Evolutionary conservation across 2,888 invertebrate genomes (phyloP).

Genomic region (Apotomis capreana): DNA sequence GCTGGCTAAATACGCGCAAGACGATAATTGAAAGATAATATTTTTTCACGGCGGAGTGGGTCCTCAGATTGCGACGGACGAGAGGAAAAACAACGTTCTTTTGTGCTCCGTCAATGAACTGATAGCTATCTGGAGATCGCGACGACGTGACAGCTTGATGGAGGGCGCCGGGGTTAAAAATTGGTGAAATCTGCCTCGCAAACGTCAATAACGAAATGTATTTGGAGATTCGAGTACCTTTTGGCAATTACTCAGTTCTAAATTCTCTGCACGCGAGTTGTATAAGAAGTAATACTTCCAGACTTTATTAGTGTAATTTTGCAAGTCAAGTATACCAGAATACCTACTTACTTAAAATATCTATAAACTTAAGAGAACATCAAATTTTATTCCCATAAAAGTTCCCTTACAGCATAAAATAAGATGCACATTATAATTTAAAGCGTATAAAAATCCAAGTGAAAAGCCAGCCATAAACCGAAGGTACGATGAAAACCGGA

Average conservation of each 20-base stretch:
- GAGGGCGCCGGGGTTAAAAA: constrained; percentile 27
- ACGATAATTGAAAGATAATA: constrained; percentile 74
- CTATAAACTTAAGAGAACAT: constrained; percentile 11
- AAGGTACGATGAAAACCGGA: constrained; percentile 36
- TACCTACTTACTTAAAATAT: not conserved
- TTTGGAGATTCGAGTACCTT: not conserved
- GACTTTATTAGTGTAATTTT: not conserved
- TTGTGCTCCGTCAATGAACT: constrained; percentile 31
- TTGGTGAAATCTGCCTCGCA: constrained; percentile 8
- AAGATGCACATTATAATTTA: constrained; percentile 33
- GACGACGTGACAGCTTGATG: constrained; percentile 17
- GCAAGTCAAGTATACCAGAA: not conserved
- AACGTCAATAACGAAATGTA: constrained; percentile 14
- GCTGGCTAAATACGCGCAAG: constrained; percentile 69
- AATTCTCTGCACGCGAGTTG: too few relatives aligned
- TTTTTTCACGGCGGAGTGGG: constrained; percentile 63
- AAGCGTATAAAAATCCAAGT: constrained; percentile 38
- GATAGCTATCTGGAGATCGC: constrained; percentile 31
- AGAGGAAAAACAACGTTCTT: constrained; percentile 32
- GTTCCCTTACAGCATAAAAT: constrained; percentile 28
- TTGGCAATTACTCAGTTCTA: not conserved
- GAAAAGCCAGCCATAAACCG: constrained; percentile 32
- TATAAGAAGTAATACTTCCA: not conserved
- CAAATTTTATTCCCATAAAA: constrained; percentile 16
- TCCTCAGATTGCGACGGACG: constrained; percentile 51